Percentiles rank a stretch among this genome's conserved stretches.
Evolutionary conservation across 1,140 invertebrate species (phyloP).

Genomic region (Ooceraea biroi): DNA sequence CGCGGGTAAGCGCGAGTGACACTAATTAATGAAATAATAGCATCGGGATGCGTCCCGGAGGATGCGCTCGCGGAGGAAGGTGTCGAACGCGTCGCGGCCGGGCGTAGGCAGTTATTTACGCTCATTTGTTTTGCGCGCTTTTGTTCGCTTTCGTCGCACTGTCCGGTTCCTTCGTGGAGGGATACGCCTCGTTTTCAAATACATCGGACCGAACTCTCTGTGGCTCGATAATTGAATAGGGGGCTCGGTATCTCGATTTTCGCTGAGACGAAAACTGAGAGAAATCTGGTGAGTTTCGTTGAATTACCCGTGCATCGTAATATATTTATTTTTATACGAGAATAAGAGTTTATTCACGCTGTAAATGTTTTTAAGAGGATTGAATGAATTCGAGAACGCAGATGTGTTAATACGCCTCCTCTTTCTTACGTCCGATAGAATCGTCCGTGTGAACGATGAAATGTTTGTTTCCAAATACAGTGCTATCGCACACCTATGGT

Average conservation of each 20-base stretch:
- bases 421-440: slow-evolving; percentile 9
- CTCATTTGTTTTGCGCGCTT: slow-evolving; percentile 82
- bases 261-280: too few relatives aligned
- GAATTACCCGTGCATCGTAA: background rate
- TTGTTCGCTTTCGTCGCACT: slow-evolving; percentile 68
- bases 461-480: slow-evolving; percentile 6
- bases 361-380: background rate
- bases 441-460: slow-evolving; percentile 36
- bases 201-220: background rate
- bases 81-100: slow-evolving; percentile 77
- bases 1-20: slow-evolving; percentile 77
- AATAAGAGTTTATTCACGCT: too few relatives aligned
- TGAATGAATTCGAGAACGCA: background rate
- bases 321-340: background rate
- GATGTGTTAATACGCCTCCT: background rate
- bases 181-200: background rate
- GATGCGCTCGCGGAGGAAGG: slow-evolving; percentile 71
- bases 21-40: slow-evolving; percentile 84
- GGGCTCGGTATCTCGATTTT: background rate
- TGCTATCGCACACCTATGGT: slow-evolving; percentile 25
- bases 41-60: slow-evolving; percentile 58
- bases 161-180: background rate
- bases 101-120: slow-evolving; percentile 84
- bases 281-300: too few relatives aligned
- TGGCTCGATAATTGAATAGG: background rate